Evolutionary conservation across 1,140 invertebrate genomes (phyloP).

Genomic region (Panagrolaimus sp.): DNA sequence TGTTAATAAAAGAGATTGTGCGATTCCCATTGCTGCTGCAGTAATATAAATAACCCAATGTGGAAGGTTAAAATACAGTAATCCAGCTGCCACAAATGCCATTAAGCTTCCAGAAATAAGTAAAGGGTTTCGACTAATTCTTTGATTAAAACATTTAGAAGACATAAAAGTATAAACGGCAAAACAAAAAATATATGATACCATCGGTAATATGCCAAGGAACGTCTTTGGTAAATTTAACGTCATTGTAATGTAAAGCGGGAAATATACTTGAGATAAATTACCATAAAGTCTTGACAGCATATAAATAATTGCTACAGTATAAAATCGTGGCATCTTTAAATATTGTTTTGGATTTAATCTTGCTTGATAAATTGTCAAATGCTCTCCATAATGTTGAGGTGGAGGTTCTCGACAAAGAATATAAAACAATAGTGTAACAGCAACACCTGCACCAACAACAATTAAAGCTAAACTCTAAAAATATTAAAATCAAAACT

Average conservation of each 20-base stretch:
- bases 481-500: constrained; percentile 18
- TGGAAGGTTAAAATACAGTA: constrained; percentile 62
- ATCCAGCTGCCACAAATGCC: constrained; percentile 28
- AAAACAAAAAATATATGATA: constrained; percentile 79
- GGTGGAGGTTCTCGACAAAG: constrained; percentile 29
- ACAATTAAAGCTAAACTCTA: constrained; percentile 38
- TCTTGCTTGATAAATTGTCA: neutral
- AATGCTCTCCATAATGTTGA: constrained; percentile 10
- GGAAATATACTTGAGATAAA: constrained; percentile 80
- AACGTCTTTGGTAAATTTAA: constrained; percentile 69
- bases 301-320: constrained; percentile 70
- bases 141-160: constrained; percentile 5
- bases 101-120: constrained; percentile 25
- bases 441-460: constrained; percentile 37
- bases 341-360: neutral
- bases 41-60: constrained; percentile 70
- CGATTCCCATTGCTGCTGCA: constrained; percentile 71
- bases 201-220: constrained; percentile 77
- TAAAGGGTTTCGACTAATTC: neutral
- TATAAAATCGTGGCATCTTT: constrained; percentile 1
- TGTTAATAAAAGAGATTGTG: constrained; percentile 72
- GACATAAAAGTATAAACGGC: constrained; percentile 61
- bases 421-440: constrained; percentile 44
- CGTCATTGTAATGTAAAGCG: constrained; percentile 78
- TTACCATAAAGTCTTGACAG: constrained; percentile 79